A percentile compares a stretch with the other conserved stretches of the same genome.
These are phyloP conservation scores for Phthorimaea operculella DNA, from an alignment of 1,140 invertebrate genomes.

Conservation along the genomic window DNA sequence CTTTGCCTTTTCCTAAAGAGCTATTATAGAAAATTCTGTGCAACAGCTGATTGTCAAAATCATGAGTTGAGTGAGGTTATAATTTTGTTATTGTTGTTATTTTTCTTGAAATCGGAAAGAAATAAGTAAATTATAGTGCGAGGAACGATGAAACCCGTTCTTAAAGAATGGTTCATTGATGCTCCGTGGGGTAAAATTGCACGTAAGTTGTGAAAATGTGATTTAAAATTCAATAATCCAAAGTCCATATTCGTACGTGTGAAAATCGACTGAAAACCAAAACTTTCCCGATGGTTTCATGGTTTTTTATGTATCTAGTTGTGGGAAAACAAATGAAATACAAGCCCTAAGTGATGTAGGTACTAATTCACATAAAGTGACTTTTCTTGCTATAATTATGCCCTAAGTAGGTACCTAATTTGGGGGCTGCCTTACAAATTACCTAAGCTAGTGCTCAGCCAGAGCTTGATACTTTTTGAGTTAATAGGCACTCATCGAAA, in stretches of 20 bases:
- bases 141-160: constrained; percentile 20
- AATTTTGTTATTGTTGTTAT: no score
- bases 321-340: background rate
- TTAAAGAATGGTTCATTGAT: constrained; percentile 33
- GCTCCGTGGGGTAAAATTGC: constrained; percentile 39
- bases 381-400: no score
- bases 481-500: background rate
- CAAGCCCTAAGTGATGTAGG: background rate
- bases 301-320: background rate
- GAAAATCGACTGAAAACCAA: no score
- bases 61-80: no score
- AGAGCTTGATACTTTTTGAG: background rate
- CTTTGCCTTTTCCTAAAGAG: no score
- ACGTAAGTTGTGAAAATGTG: constrained; percentile 27
- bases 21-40: no score
- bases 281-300: background rate
- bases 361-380: background rate
- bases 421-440: no score
- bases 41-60: no score
- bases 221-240: background rate
- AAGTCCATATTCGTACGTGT: background rate
- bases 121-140: background rate
- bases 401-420: no score
- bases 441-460: background rate
- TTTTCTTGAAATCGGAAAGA: no score